phyloP scores from a whole-genome alignment of 2,113 vertebrate species.

The Megaleporinus macrocephalus region DNA sequence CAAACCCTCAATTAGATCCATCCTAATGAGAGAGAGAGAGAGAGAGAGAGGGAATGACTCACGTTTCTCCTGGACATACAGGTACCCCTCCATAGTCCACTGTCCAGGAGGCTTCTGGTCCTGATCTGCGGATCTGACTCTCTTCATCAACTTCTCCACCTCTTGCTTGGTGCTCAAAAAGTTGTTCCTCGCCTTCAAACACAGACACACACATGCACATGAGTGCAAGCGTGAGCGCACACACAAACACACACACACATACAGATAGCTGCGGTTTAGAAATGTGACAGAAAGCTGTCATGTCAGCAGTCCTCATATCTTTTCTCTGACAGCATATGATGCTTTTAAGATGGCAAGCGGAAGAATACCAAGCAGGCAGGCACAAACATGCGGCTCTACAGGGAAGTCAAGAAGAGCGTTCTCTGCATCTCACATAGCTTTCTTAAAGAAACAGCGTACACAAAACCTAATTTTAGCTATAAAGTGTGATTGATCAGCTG shows the following conservation, averaged over 20 bases:
- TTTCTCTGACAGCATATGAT: background rate
- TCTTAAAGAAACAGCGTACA: background rate
- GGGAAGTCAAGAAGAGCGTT: background rate
- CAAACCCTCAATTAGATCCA: too few relatives aligned
- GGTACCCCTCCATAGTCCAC: constrained; percentile 95
- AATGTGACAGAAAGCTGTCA: background rate
- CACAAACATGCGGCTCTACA: background rate
- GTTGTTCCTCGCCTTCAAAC: constrained; percentile 90
- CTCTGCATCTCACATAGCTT: background rate
- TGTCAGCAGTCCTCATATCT: background rate
- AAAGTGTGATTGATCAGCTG: too few relatives aligned
- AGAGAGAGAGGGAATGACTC: constrained; percentile 60
- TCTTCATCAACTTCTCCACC: constrained; percentile 94
- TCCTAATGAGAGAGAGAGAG: background rate
- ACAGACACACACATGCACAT: constrained; percentile 13
- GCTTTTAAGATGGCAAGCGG: background rate
- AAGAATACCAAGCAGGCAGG: background rate
- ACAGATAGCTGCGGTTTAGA: background rate
- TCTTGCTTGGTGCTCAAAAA: constrained; percentile 97
- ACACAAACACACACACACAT: background rate
- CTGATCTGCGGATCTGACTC: constrained; percentile 91
- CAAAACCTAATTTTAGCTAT: background rate
- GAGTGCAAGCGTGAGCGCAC: constrained; percentile 42
- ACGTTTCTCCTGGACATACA: constrained; percentile 97
- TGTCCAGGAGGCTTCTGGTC: constrained; percentile 91